Conservation (phyloP, 2,888 invertebrate species). For the Hypomecis atomaria region DNA sequence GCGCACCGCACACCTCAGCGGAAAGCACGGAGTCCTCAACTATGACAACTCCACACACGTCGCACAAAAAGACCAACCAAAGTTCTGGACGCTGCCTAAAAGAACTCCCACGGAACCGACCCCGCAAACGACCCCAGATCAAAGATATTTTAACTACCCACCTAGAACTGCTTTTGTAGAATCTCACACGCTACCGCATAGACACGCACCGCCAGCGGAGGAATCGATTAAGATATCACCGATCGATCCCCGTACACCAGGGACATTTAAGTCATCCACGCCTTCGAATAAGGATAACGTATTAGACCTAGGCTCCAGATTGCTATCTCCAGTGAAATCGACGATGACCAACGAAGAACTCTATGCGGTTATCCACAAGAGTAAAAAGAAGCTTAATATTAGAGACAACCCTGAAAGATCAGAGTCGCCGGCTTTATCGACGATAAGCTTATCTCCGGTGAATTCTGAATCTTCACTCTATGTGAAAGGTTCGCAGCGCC, state of each 20-base stretch:
- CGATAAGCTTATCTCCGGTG: constrained; percentile 79
- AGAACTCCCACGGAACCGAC: constrained; percentile 55
- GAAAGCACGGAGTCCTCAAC: constrained; percentile 67
- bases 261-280: constrained; percentile 88
- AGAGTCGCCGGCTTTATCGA: constrained; percentile 76
- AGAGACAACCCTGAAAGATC: constrained; percentile 81
- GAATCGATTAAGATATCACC: constrained; percentile 87
- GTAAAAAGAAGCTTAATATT: constrained; percentile 89
- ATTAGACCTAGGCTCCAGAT: constrained; percentile 76
- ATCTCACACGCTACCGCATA: constrained; percentile 45
- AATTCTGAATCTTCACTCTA: constrained; percentile 78
- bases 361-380: constrained; percentile 91
- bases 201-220: constrained; percentile 43
- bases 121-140: constrained; percentile 38
- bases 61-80: constrained; percentile 66
- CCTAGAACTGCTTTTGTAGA: constrained; percentile 49
- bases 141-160: constrained; percentile 54
- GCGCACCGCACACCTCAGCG: constrained; percentile 69
- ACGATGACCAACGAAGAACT: constrained; percentile 92
- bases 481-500: constrained; percentile 72
- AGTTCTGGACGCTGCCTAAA: constrained; percentile 86
- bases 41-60: constrained; percentile 58
- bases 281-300: constrained; percentile 84
- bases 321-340: constrained; percentile 88
- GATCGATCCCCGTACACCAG: constrained; percentile 86